Evolutionary conservation across 2,888 invertebrate species (phyloP).

Genomic region (Anaspis maculata): DNA sequence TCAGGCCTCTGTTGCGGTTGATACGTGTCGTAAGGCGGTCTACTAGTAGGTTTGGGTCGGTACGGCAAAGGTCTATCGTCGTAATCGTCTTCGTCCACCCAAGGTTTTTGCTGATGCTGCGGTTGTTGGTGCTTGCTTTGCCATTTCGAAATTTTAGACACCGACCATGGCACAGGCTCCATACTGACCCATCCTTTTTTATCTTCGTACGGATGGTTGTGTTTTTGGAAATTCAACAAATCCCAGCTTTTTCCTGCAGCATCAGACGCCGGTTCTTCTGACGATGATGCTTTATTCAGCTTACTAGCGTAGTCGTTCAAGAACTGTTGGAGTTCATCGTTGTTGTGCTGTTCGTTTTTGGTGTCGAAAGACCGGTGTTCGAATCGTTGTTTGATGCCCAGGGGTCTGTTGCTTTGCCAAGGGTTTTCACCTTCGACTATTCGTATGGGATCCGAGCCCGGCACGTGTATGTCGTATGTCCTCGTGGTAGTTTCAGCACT

Average conservation of each 20-base stretch:
- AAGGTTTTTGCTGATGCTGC: slow-evolving; percentile 26
- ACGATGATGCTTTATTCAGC: slow-evolving; percentile 11
- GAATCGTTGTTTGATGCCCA: no score
- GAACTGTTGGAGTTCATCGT: slow-evolving; percentile 50
- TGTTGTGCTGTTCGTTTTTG: slow-evolving; percentile 28
- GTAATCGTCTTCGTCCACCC: slow-evolving; percentile 4
- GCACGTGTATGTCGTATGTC: slow-evolving; percentile 49
- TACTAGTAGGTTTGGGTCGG: no score
- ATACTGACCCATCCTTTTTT: slow-evolving; percentile 70
- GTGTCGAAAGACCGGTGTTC: slow-evolving; percentile 35
- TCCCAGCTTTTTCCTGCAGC: slow-evolving; percentile 46
- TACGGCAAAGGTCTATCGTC: no score
- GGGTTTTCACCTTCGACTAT: slow-evolving; percentile 47
- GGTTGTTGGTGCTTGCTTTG: slow-evolving; percentile 46
- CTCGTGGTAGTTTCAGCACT: slow-evolving; percentile 33
- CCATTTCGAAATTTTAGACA: slow-evolving; percentile 75
- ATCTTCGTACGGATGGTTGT: slow-evolving; percentile 56
- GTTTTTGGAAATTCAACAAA: slow-evolving; percentile 42
- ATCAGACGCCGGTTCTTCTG: slow-evolving; percentile 10
- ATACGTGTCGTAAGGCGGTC: slow-evolving; percentile 6
- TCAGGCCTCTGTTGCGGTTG: no score
- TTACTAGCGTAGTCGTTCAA: slow-evolving; percentile 50
- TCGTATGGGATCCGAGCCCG: slow-evolving; percentile 49
- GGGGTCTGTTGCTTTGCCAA: slow-evolving; percentile 14
- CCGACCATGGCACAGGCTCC: slow-evolving; percentile 71